Evolutionary conservation across 2,113 vertebrate species (phyloP).

Genomic region (Thoracochromis brauschi): DNA sequence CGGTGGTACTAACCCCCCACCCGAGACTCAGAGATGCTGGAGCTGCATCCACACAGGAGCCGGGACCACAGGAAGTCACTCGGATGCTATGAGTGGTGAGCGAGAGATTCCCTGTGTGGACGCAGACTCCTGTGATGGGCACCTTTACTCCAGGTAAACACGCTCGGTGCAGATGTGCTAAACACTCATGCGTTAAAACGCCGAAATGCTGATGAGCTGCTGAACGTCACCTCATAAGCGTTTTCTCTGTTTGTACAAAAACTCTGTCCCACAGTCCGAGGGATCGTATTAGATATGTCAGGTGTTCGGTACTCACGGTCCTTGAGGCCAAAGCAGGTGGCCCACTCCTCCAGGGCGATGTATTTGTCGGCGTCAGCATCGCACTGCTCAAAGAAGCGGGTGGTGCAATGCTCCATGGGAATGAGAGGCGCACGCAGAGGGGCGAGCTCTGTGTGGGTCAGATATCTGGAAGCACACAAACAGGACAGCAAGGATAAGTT

Average conservation of each 20-base stretch:
- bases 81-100: not conserved
- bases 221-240: not conserved
- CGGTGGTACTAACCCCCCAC: not conserved
- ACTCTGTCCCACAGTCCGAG: not conserved
- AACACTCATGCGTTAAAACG: not conserved
- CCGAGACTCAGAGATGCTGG: not conserved
- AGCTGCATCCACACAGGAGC: not conserved
- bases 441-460: constrained; percentile 95
- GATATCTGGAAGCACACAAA: constrained; percentile 72
- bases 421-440: constrained; percentile 94
- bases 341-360: constrained; percentile 97
- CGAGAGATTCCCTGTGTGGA: not conserved
- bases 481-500: not conserved
- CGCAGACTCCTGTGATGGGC: not conserved
- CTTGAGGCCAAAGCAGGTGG: constrained; percentile 93
- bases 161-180: not conserved
- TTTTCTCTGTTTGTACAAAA: not conserved
- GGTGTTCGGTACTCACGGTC: constrained; percentile 78
- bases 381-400: constrained; percentile 91
- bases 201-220: not conserved
- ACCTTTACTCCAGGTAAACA: not conserved
- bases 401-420: constrained; percentile 99
- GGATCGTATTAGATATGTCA: not conserved
- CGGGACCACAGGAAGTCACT: not conserved
- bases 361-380: constrained; percentile 94